A percentile compares a stretch with the other conserved stretches of the same genome.
These are phyloP conservation scores for Pseudeuparius sepicola DNA, from an alignment of 2,888 invertebrate genomes.

Conservation along the genomic window DNA sequence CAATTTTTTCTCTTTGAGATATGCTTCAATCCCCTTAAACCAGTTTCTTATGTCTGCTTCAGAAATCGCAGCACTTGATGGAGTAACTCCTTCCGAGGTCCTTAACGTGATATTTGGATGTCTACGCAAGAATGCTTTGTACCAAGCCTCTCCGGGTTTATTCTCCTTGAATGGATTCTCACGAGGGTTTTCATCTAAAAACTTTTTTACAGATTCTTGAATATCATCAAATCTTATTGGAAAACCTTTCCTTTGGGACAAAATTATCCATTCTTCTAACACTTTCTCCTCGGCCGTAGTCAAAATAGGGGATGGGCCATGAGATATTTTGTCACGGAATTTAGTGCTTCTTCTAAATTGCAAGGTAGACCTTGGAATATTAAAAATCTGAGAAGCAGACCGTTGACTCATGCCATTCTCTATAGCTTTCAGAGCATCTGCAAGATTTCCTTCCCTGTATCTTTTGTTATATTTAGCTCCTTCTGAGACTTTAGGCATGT, in stretches of 20 bases:
- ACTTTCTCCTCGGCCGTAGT: conserved; percentile 4
- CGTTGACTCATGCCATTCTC: too few relatives aligned
- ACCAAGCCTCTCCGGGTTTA: conserved; percentile 23
- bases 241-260: conserved; percentile 28
- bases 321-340: conserved; percentile 7
- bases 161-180: conserved; percentile 19
- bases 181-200: conserved; percentile 18
- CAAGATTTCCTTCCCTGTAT: too few relatives aligned
- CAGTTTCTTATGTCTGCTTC: conserved; percentile 25
- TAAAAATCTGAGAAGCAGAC: too few relatives aligned
- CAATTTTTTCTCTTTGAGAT: conserved; percentile 17
- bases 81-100: conserved; percentile 25
- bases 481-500: too few relatives aligned
- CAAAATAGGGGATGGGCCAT: conserved; percentile 10
- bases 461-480: too few relatives aligned
- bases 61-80: conserved; percentile 23
- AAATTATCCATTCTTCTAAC: conserved; percentile 27
- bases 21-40: conserved; percentile 23
- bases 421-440: too few relatives aligned
- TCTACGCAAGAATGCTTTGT: conserved; percentile 22
- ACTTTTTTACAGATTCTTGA: conserved; percentile 13
- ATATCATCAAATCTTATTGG: conserved; percentile 21
- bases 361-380: conserved; percentile 8
- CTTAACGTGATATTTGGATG: conserved; percentile 23
- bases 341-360: conserved; percentile 11